phyloP scores from a whole-genome alignment of 2,113 vertebrate species.

The Gadus chalcogrammus region DNA sequence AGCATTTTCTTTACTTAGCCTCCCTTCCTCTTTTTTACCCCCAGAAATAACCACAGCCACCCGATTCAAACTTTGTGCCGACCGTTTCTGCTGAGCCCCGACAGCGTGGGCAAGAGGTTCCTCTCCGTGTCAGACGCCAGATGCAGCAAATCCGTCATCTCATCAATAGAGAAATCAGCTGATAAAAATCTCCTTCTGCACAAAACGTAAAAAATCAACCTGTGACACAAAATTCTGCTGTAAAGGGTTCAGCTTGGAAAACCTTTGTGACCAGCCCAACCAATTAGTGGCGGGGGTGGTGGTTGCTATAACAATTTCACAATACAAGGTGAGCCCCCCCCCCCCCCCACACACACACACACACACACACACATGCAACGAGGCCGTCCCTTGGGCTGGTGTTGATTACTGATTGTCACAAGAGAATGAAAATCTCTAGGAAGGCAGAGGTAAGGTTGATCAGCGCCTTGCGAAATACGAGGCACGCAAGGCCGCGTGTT shows the following conservation, averaged over 20 bases:
- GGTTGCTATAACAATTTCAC: not conserved
- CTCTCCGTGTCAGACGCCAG: conserved; percentile 36
- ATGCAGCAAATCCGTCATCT: conserved; percentile 49
- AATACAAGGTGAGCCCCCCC: not conserved
- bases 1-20: not conserved
- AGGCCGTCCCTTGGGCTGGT: too few relatives aligned
- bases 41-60: not conserved
- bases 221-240: too few relatives aligned
- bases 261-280: too few relatives aligned
- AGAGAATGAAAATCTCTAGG: too few relatives aligned
- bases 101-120: conserved; percentile 34
- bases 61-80: not conserved
- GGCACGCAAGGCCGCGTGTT: too few relatives aligned
- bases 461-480: too few relatives aligned
- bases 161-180: too few relatives aligned
- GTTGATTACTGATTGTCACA: too few relatives aligned
- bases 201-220: too few relatives aligned
- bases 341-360: not conserved
- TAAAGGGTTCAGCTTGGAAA: too few relatives aligned
- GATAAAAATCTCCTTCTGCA: too few relatives aligned
- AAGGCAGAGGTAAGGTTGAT: too few relatives aligned
- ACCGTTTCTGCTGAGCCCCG: conserved; percentile 54
- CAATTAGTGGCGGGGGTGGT: not conserved
- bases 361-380: not conserved
- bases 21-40: not conserved